Evolutionary conservation across 2,797 vertebrate genomes (phyloP).

Genomic region (Sebastes jordani): DNA sequence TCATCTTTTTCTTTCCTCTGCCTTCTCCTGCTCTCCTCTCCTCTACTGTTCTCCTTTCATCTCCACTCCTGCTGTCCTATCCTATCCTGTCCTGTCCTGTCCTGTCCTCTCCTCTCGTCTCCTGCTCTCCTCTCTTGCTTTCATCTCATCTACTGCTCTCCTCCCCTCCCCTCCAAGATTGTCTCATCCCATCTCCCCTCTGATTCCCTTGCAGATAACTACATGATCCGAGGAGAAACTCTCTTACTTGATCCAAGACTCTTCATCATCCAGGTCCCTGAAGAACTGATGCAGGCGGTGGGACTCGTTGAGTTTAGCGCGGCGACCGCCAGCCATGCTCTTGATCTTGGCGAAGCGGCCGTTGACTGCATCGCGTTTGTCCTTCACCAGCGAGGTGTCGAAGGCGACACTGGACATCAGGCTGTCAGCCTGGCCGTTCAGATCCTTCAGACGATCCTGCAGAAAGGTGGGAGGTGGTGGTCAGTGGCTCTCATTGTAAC

Average conservation of each 20-base stretch:
- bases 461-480: not conserved
- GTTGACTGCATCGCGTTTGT: conserved; percentile 93
- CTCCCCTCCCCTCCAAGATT: too few relatives aligned
- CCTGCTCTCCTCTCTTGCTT: too few relatives aligned
- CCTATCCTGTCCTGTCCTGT: too few relatives aligned
- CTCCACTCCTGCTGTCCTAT: not conserved
- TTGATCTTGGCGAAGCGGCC: conserved; percentile 93
- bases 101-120: too few relatives aligned
- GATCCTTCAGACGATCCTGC: conserved; percentile 96
- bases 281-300: conserved; percentile 99
- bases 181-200: not conserved
- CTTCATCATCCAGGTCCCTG: conserved; percentile 97
- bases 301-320: conserved; percentile 92
- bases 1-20: not conserved
- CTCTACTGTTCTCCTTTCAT: not conserved
- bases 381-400: conserved; percentile 95
- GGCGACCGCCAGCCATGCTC: conserved; percentile 90
- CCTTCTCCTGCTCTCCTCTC: too few relatives aligned
- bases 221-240: not conserved
- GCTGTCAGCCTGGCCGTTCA: conserved; percentile 96
- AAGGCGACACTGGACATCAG: conserved; percentile 97
- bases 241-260: conserved; percentile 98
- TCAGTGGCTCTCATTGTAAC: not conserved
- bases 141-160: too few relatives aligned
- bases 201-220: not conserved